Conservation (phyloP, 2,888 invertebrate genomes). For the Dinocampus coccinellae region DNA sequence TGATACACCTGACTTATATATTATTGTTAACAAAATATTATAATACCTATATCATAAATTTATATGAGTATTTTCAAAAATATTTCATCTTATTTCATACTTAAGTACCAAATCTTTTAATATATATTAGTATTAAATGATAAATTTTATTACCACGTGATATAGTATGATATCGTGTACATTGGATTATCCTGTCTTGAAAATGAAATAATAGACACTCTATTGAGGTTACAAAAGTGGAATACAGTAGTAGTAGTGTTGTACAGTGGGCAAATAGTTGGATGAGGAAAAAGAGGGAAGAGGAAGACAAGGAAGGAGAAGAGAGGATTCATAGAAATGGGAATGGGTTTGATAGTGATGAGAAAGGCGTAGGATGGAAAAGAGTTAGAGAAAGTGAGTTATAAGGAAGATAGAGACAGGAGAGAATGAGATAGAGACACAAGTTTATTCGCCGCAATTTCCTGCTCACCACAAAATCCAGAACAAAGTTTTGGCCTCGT, state of each 20-base stretch:
- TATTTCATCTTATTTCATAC: too few relatives aligned
- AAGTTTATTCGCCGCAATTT: constrained; percentile 33
- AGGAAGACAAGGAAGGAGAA: neutral
- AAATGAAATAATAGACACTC: constrained; percentile 2
- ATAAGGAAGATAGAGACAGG: neutral
- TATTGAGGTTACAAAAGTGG: too few relatives aligned
- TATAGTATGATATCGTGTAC: neutral
- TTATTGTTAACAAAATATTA: neutral
- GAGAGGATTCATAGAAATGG: too few relatives aligned
- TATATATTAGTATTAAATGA: constrained; percentile 16
- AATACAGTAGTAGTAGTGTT: too few relatives aligned
- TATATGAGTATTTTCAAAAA: neutral
- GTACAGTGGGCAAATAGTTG: too few relatives aligned
- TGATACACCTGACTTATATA: constrained; percentile 28
- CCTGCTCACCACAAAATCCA: constrained; percentile 25
- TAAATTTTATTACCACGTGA: constrained; percentile 1
- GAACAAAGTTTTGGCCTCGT: constrained; percentile 34
- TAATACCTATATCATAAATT: neutral
- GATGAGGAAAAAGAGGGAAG: neutral
- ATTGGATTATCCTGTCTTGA: constrained; percentile 11
- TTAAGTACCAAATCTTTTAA: constrained; percentile 18
- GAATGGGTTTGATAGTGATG: too few relatives aligned
- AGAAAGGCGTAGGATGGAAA: too few relatives aligned
- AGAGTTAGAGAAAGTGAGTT: neutral
- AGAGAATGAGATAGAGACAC: constrained; percentile 1